phyloP scores from a whole-genome alignment of 2,113 vertebrate genomes.

The Lepus europaeus region DNA sequence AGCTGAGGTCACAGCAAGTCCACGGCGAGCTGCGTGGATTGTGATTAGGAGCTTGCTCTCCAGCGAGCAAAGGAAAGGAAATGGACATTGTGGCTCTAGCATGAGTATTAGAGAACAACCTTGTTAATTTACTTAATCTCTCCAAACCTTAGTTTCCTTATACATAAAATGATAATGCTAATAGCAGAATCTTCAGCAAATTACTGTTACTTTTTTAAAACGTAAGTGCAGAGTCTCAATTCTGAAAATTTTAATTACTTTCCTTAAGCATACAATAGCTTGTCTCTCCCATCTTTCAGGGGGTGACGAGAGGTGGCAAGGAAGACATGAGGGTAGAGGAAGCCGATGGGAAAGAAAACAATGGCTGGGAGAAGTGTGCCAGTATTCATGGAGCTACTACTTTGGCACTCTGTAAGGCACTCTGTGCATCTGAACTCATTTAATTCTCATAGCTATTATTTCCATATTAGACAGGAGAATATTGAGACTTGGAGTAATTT shows the following conservation, averaged over 20 bases:
- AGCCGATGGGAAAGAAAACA: background rate
- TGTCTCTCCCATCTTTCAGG: background rate
- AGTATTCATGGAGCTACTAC: background rate
- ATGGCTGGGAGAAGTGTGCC: background rate
- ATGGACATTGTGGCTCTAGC: background rate
- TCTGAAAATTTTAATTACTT: background rate
- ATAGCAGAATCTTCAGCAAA: background rate
- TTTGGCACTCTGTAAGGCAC: background rate
- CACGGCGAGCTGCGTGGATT: background rate
- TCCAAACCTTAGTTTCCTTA: background rate
- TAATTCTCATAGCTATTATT: background rate
- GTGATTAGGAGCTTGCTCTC: background rate
- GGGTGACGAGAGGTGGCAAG: background rate
- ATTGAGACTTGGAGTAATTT: background rate
- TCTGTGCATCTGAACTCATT: background rate
- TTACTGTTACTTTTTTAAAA: background rate
- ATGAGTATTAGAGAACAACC: background rate
- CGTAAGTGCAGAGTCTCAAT: background rate
- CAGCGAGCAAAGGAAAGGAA: background rate
- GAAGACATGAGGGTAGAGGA: background rate
- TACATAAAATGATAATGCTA: background rate
- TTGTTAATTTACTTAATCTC: conserved; percentile 34
- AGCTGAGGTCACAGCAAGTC: background rate
- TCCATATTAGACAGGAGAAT: background rate
- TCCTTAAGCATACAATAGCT: background rate